Evolutionary conservation across 2,888 invertebrate genomes (phyloP).

Genomic region (Pyrrhosoma nymphula): DNA sequence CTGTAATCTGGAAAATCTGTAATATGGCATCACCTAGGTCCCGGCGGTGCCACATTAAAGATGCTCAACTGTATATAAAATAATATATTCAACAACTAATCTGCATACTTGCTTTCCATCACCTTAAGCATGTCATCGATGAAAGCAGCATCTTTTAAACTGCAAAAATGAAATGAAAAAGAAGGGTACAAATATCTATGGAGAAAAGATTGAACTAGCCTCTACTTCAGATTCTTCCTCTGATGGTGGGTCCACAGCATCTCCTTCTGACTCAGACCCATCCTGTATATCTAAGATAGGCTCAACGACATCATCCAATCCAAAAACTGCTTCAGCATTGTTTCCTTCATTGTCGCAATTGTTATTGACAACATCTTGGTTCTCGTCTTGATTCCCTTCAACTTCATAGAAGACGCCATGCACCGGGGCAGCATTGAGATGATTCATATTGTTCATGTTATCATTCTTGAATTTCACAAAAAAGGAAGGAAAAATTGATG

Average conservation of each 20-base stretch:
- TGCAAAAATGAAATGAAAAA: no score
- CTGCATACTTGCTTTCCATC: no score
- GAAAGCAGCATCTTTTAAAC: no score
- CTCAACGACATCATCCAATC: neutral
- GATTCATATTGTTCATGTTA: conserved; percentile 47
- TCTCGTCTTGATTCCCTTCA: conserved; percentile 52
- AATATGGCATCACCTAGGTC: no score
- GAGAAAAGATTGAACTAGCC: neutral
- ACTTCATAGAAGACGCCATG: conserved; percentile 51
- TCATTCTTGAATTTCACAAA: neutral
- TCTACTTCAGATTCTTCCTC: conserved; percentile 46
- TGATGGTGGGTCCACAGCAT: neutral
- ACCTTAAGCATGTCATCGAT: no score
- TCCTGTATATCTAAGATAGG: neutral
- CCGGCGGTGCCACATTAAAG: no score
- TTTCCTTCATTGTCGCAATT: conserved; percentile 61
- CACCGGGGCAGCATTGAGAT: conserved; percentile 42
- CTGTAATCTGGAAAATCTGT: no score
- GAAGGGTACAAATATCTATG: no score
- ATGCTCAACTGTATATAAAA: no score
- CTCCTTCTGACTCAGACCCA: conserved; percentile 34
- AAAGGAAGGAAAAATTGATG: neutral
- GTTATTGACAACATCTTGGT: conserved; percentile 52
- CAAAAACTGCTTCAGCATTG: conserved; percentile 51
- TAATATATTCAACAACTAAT: no score